These are phyloP conservation scores for Porites australiensis DNA, from an alignment of 64 coral and sea anemone genomes.

Conservation along the genomic window DNA sequence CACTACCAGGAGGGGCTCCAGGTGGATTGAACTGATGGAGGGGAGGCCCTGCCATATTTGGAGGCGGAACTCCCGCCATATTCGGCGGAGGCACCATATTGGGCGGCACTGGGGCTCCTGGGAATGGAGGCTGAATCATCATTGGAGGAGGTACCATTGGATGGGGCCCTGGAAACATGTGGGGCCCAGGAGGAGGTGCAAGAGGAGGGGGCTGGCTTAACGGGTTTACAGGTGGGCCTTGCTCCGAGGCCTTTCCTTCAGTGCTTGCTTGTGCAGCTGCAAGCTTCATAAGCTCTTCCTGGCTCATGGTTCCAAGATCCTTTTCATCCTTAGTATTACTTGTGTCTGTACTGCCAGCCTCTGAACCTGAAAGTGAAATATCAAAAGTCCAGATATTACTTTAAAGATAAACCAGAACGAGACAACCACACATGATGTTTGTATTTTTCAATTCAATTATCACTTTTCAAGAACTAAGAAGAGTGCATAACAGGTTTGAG, in stretches of 20 bases:
- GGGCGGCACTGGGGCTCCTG: conserved; percentile 70
- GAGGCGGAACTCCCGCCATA: conserved; percentile 60
- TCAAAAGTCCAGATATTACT: background rate
- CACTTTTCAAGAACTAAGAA: too few species aligned
- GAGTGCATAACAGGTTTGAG: too few species aligned
- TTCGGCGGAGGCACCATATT: conserved; percentile 73
- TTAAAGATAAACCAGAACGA: too few species aligned
- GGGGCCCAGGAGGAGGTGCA: conserved; percentile 80
- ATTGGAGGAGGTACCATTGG: conserved; percentile 87
- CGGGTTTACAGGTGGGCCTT: conserved; percentile 11
- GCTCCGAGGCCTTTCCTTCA: conserved; percentile 30
- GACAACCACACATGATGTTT: background rate
- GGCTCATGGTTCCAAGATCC: conserved; percentile 82
- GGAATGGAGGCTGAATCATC: conserved; percentile 87
- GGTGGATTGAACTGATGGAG: conserved; percentile 40
- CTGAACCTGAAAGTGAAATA: conserved; percentile 32
- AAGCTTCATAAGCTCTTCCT: conserved; percentile 78
- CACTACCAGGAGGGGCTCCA: background rate
- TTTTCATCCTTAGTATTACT: conserved; percentile 58
- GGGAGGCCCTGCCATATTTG: conserved; percentile 28
- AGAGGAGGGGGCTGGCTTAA: conserved; percentile 58
- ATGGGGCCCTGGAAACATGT: conserved; percentile 68
- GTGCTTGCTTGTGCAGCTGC: conserved; percentile 72
- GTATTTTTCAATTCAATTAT: background rate
- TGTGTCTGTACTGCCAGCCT: conserved; percentile 45